phyloP scores from a whole-genome alignment of 2,888 invertebrate genomes.

The Lobophora halterata region DNA sequence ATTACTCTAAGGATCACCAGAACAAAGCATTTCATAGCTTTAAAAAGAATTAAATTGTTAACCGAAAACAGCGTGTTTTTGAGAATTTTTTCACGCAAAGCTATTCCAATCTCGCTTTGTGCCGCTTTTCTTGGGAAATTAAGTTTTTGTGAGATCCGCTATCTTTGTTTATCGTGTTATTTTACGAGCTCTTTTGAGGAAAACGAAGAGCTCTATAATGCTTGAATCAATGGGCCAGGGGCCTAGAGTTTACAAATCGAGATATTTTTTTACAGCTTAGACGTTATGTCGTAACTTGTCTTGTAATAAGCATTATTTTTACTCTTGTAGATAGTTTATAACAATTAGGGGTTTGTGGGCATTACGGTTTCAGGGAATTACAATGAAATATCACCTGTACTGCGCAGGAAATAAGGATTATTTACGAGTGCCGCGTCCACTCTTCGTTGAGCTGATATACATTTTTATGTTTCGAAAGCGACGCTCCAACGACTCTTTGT shows the following conservation, averaged over 20 bases:
- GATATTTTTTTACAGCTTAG: too few species aligned
- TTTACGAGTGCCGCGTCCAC: conserved; percentile 42
- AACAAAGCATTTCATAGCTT: conserved; percentile 6
- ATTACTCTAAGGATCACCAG: background rate
- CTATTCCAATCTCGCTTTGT: conserved; percentile 24
- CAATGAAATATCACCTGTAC: conserved; percentile 50
- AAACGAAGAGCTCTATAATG: too few species aligned
- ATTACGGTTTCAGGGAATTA: conserved; percentile 32
- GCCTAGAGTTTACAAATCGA: too few species aligned
- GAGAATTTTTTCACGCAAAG: conserved; percentile 18
- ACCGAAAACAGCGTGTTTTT: conserved; percentile 4
- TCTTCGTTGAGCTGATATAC: conserved; percentile 25
- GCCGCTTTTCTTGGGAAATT: conserved; percentile 23
- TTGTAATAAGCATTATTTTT: too few species aligned
- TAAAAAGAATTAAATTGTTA: conserved; percentile 16
- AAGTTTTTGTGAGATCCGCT: conserved; percentile 16
- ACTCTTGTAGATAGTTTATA: conserved; percentile 22
- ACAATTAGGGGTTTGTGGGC: conserved; percentile 25
- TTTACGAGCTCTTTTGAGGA: conserved; percentile 3
- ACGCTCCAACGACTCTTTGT: conserved; percentile 12
- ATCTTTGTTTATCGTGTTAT: conserved; percentile 18
- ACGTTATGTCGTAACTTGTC: too few species aligned
- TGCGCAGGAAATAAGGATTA: conserved; percentile 49
- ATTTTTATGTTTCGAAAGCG: conserved; percentile 31
- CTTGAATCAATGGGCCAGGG: too few species aligned